Percentiles rank a stretch among this genome's conserved stretches.
Evolutionary conservation across 2,113 vertebrate genomes (phyloP).

Genomic region (Crocuta crocuta): DNA sequence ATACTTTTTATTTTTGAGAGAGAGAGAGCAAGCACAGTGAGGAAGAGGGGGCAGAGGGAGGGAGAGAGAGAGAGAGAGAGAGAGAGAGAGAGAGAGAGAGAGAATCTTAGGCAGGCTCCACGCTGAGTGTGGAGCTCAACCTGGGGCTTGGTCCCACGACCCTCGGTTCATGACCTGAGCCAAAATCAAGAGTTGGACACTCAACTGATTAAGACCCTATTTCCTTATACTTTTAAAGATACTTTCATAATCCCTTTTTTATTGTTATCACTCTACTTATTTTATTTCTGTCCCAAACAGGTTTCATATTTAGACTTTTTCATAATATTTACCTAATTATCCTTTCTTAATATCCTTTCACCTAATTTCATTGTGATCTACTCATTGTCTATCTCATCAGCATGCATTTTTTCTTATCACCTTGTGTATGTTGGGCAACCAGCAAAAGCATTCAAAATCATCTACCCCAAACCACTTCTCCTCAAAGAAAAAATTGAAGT

Average conservation of each 20-base stretch:
- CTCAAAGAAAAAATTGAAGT: neutral
- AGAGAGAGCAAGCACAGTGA: too few species aligned
- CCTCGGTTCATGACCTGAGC: too few species aligned
- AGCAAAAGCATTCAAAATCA: neutral
- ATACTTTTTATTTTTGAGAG: too few species aligned
- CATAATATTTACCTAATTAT: neutral
- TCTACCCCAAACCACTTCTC: neutral
- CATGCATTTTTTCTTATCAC: neutral
- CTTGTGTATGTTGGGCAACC: neutral
- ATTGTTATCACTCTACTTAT: neutral
- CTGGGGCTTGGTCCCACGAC: too few species aligned
- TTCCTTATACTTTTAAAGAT: neutral
- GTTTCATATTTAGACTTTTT: neutral
- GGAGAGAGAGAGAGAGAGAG: too few species aligned
- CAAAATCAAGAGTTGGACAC: too few species aligned
- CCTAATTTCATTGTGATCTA: neutral
- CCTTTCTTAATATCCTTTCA: neutral
- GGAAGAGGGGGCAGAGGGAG: too few species aligned
- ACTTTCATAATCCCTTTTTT: neutral
- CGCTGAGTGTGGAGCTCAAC: too few species aligned
- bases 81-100: too few species aligned
- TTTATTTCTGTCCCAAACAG: neutral
- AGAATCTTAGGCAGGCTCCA: too few species aligned
- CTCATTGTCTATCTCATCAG: neutral
- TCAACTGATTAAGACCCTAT: too few species aligned